phyloP scores from a whole-genome alignment of 2,888 invertebrate species.

The Geotrupes spiniger region DNA sequence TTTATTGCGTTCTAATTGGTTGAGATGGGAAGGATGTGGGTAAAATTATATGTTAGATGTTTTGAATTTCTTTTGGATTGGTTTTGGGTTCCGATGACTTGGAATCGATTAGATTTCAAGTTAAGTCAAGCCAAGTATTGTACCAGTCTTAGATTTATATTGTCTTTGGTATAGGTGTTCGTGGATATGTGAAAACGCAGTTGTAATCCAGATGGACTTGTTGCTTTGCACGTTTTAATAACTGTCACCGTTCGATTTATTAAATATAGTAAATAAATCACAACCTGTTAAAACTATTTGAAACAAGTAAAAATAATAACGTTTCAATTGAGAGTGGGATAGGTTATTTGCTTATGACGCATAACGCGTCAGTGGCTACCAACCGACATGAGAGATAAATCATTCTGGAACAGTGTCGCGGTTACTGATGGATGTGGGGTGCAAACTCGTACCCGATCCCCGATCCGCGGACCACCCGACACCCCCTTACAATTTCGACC shows the following conservation, averaged over 20 bases:
- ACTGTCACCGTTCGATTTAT: conserved; percentile 33
- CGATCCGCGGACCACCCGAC: conserved; percentile 8
- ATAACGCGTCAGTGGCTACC: conserved; percentile 42
- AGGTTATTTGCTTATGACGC: conserved; percentile 45
- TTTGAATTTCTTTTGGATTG: too few relatives aligned
- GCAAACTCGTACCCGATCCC: conserved; percentile 22
- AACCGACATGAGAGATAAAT: conserved; percentile 42
- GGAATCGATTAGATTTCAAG: too few relatives aligned
- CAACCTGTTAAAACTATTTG: conserved; percentile 28
- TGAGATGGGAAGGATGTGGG: too few relatives aligned
- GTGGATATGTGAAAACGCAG: too few relatives aligned
- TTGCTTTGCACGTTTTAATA: conserved; percentile 31
- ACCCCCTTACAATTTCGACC: conserved; percentile 9
- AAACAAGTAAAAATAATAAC: conserved; percentile 35
- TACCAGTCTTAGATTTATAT: too few relatives aligned
- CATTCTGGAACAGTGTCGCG: conserved; percentile 39
- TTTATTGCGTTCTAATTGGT: too few relatives aligned
- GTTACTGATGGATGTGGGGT: conserved; percentile 40
- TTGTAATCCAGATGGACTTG: conserved; percentile 29
- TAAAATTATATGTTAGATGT: too few relatives aligned
- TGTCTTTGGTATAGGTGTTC: too few relatives aligned
- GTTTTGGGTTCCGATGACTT: too few relatives aligned
- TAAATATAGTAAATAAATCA: conserved; percentile 38
- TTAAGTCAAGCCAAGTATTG: too few relatives aligned
- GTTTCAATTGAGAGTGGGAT: conserved; percentile 42